Percentiles rank a stretch among this genome's conserved stretches.
These are phyloP conservation scores for Melanargia galathea DNA, from an alignment of 2,888 invertebrate genomes.

Conservation along the genomic window DNA sequence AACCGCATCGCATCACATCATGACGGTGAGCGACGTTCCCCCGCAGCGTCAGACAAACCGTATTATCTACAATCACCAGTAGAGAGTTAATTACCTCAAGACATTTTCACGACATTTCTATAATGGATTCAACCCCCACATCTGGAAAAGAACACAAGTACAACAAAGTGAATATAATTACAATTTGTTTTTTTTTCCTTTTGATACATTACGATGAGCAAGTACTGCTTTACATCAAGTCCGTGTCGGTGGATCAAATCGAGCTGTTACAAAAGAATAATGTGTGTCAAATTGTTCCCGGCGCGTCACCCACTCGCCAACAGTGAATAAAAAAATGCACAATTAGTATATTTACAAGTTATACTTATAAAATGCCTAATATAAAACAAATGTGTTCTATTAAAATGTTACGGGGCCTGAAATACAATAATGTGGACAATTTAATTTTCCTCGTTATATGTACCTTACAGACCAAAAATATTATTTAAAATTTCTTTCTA, in stretches of 20 bases:
- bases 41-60: constrained; percentile 65
- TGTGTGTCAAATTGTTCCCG: neutral
- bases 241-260: constrained; percentile 48
- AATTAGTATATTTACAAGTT: constrained; percentile 5
- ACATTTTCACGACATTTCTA: constrained; percentile 81
- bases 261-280: constrained; percentile 1
- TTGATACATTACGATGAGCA: constrained; percentile 52
- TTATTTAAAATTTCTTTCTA: no score
- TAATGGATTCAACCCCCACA: constrained; percentile 81
- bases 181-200: constrained; percentile 44
- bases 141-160: constrained; percentile 83
- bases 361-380: neutral
- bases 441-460: neutral
- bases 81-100: constrained; percentile 82
- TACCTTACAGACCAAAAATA: no score
- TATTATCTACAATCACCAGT: constrained; percentile 79
- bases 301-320: neutral
- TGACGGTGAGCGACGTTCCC: constrained; percentile 45
- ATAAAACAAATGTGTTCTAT: neutral
- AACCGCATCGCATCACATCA: constrained; percentile 49
- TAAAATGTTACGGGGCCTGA: constrained; percentile 7
- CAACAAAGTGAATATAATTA: constrained; percentile 80
- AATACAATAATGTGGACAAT: neutral
- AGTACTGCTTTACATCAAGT: constrained; percentile 80
- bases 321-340: neutral